Percentiles rank a stretch among this genome's conserved stretches.
Evolutionary conservation across 2,888 invertebrate genomes (phyloP).

Genomic region (Caenorhabditis macrosperma): DNA sequence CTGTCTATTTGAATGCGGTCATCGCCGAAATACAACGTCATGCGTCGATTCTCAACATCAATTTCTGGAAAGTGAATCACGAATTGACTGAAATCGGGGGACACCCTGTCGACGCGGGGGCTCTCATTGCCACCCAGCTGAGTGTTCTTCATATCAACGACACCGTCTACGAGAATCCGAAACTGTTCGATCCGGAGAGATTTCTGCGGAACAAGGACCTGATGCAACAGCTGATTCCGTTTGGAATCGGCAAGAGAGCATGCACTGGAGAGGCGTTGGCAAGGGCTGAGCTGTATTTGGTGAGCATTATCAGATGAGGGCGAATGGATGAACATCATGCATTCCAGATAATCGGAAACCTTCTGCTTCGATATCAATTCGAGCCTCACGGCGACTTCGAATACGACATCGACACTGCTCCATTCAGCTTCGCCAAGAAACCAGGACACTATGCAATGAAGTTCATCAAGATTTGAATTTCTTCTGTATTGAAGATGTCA

Average conservation of each 20-base stretch:
- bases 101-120: slow-evolving; percentile 42
- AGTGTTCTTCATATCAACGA: slow-evolving; percentile 57
- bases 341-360: slow-evolving; percentile 48
- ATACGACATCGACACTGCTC: background rate
- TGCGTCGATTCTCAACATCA: slow-evolving; percentile 59
- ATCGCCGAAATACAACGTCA: slow-evolving; percentile 63
- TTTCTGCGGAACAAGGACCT: slow-evolving; percentile 48
- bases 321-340: too few relatives aligned
- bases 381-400: background rate
- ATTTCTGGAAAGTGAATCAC: slow-evolving; percentile 53
- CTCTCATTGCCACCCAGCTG: slow-evolving; percentile 56
- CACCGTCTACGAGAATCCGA: slow-evolving; percentile 30
- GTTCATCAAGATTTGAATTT: background rate
- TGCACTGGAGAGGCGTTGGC: slow-evolving; percentile 65
- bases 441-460: background rate
- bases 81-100: slow-evolving; percentile 49
- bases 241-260: slow-evolving; percentile 60
- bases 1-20: slow-evolving; percentile 48
- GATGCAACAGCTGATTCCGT: slow-evolving; percentile 52
- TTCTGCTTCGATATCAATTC: slow-evolving; percentile 4
- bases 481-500: too few relatives aligned
- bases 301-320: background rate
- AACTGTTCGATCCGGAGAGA: slow-evolving; percentile 57
- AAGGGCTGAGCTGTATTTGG: slow-evolving; percentile 64
- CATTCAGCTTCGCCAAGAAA: slow-evolving; percentile 5